Evolutionary conservation across 2,888 invertebrate genomes (phyloP), one percentile per base, ranked within the genome.

Genomic region (Drosophila cognata): DNA sequence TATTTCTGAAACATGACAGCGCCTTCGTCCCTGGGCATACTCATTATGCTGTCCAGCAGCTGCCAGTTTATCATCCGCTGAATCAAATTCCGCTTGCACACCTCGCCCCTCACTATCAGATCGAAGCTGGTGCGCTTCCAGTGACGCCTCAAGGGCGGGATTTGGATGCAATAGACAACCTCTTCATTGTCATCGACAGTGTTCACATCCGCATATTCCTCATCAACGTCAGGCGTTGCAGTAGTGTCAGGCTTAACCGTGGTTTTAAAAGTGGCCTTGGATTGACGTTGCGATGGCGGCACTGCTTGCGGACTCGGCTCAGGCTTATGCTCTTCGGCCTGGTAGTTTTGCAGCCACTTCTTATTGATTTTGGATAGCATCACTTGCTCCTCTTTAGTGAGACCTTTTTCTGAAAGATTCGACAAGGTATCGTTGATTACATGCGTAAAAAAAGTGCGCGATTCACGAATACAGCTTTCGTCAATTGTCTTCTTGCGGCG

Each of bases 11-110:
- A 48, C 25, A 33, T 25, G 1, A 4, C 25, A 2, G 51, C 53
- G 31, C 21, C 74, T 25, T 62, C 38, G 4, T 41, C n/a, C 43
- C 16, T 4, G 2, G 73, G 68, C 43, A 61, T 2, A 11, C n/a
- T 29, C 76, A 77, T 74, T 57, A 75, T 65, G 29, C n/a, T 51
- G 29, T 78, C 69, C 25, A 78, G 74, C 48, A 69, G 51, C 13
- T 73, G 11, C 64, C 64, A 78, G 18, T 43, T 55, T 11, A 78
- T 38, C 0, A 77, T 21, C 7, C 64, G 62, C 2, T 41, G 21
- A 21, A 78, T 52, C 11, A 69, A 65, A 33, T 73, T 55, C 0
- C 33, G 1, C 51, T 77, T 73, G 53, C 41, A 55, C 7, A 77
- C 41, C 10, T 31, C 2, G 1, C 55, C 78, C 13, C 48, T 35